These are phyloP conservation scores for Aphidius gifuensis DNA, from an alignment of 1,140 invertebrate species.

Conservation along the genomic window DNA sequence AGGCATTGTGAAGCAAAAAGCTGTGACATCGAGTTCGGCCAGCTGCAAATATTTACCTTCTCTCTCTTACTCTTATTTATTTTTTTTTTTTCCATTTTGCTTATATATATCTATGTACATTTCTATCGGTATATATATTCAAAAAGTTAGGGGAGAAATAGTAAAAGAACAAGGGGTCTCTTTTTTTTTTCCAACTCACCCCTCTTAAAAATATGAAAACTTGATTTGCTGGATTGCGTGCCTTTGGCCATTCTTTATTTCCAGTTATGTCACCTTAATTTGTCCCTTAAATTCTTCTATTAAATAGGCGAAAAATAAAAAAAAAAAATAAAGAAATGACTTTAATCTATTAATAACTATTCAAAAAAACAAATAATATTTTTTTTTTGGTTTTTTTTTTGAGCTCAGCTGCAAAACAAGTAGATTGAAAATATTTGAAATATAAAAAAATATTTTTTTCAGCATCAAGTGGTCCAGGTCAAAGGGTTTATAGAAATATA, in stretches of 20 bases:
- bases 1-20: slow-evolving; percentile 48
- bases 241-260: slow-evolving; percentile 1
- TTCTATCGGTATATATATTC: background rate
- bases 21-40: slow-evolving; percentile 49
- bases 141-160: background rate
- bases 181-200: too few species aligned
- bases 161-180: too few species aligned
- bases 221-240: slow-evolving; percentile 10
- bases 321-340: background rate
- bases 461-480: slow-evolving; percentile 12
- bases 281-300: too few species aligned
- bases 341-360: background rate
- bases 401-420: background rate
- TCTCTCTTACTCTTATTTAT: slow-evolving; percentile 1
- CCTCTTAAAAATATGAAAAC: background rate
- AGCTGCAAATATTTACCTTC: slow-evolving; percentile 32
- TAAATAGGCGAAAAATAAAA: background rate
- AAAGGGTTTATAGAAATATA: slow-evolving; percentile 15
- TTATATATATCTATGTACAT: slow-evolving; percentile 9
- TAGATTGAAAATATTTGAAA: background rate
- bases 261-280: background rate
- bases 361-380: background rate
- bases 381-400: too few species aligned
- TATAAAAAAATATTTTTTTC: too few species aligned
- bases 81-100: background rate